Percentiles rank a stretch among this genome's conserved stretches.
Evolutionary conservation across 2,797 vertebrate species (phyloP).

Genomic region (Malurus leucopterus): DNA sequence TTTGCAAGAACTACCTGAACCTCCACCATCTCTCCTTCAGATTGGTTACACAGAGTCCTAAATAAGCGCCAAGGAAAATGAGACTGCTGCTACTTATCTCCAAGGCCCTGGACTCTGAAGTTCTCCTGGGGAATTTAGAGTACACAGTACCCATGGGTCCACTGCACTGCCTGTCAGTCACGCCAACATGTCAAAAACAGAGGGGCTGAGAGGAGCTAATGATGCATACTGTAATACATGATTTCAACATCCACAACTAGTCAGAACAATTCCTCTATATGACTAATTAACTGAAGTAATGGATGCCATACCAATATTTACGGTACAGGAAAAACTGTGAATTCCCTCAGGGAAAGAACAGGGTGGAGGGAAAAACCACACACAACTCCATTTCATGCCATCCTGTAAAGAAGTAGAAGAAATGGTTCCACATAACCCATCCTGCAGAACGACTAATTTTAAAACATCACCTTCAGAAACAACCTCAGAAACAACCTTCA

Average conservation of each 20-base stretch:
- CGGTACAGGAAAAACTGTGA: slow-evolving; percentile 19
- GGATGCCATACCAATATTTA: slow-evolving; percentile 35
- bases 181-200: not conserved
- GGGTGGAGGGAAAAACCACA: slow-evolving; percentile 32
- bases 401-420: not conserved
- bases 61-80: not conserved
- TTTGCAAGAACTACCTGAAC: not conserved
- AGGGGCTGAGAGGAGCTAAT: not conserved
- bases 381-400: slow-evolving; percentile 20
- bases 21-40: not conserved
- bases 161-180: not conserved
- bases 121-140: not conserved
- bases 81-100: not conserved
- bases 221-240: not conserved
- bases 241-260: slow-evolving; percentile 50
- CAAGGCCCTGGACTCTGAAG: not conserved
- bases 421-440: not conserved
- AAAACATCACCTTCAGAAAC: not conserved
- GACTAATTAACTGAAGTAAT: slow-evolving; percentile 55
- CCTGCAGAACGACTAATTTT: not conserved
- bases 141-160: rapidly evolving
- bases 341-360: slow-evolving; percentile 51
- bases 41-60: not conserved
- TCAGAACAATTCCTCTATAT: slow-evolving; percentile 52
- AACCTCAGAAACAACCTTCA: not conserved